Evolutionary conservation across 2,888 invertebrate species (phyloP).

Genomic region (Campopleginae sp.): DNA sequence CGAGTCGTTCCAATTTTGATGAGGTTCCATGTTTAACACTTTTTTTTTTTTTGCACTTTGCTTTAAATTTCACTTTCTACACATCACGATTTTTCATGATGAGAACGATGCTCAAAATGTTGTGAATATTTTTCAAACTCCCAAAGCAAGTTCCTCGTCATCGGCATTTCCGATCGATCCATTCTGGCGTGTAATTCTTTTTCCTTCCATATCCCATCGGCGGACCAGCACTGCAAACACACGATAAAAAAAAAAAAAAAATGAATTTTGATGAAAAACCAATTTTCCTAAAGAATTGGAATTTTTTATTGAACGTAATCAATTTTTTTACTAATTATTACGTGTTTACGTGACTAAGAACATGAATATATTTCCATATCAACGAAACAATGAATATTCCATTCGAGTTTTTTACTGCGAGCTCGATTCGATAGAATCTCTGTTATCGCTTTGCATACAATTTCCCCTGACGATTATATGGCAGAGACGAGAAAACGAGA

Average conservation of each 20-base stretch:
- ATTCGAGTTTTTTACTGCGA: not conserved
- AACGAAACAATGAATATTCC: not conserved
- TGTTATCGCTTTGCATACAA: not conserved
- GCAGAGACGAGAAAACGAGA: not conserved
- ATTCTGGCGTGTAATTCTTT: not conserved
- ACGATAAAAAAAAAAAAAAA: not conserved
- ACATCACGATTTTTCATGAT: constrained; percentile 1
- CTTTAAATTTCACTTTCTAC: constrained; percentile 8
- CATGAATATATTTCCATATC: not conserved
- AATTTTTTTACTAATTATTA: not conserved
- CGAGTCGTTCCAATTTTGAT: constrained; percentile 59
- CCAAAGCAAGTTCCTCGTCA: constrained; percentile 6
- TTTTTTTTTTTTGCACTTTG: constrained; percentile 10
- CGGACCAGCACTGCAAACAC: constrained; percentile 19
- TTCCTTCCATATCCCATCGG: constrained; percentile 19
- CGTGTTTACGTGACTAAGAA: not conserved
- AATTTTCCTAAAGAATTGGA: not conserved
- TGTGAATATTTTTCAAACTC: not conserved
- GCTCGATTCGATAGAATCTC: not conserved
- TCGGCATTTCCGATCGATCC: constrained; percentile 9
- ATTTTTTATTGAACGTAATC: not conserved
- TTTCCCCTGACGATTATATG: not conserved
- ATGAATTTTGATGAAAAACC: not conserved
- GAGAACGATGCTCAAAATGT: not conserved
- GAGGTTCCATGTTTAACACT: constrained; percentile 54